Evolutionary conservation across 2,113 vertebrate genomes (phyloP).

Genomic region (Canis aureus): DNA sequence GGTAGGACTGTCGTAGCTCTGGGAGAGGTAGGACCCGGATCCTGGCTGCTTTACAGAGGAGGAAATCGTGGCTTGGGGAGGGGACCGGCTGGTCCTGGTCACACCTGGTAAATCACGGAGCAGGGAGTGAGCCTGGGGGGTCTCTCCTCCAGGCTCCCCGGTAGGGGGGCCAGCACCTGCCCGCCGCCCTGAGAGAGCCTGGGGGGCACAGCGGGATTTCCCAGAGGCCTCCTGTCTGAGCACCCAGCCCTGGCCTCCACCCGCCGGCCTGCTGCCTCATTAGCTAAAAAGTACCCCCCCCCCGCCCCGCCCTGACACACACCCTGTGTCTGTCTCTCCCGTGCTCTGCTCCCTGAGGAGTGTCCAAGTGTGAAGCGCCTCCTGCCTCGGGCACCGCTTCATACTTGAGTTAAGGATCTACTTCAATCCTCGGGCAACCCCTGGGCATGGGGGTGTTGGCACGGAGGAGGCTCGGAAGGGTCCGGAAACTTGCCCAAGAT

Average conservation of each 20-base stretch:
- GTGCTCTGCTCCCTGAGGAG: accelerated
- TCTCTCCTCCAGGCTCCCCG: not conserved
- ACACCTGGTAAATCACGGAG: not conserved
- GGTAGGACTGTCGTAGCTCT: accelerated
- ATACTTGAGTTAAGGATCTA: not conserved
- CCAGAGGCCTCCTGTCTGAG: not conserved
- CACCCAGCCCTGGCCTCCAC: not conserved
- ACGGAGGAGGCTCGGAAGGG: not conserved
- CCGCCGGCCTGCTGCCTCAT: not conserved
- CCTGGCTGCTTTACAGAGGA: not conserved
- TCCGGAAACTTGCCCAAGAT: not conserved
- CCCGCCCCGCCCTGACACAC: not conserved
- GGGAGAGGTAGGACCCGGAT: not conserved
- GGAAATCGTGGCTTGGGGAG: not conserved
- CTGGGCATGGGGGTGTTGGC: not conserved
- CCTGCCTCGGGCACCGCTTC: not conserved
- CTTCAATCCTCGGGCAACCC: not conserved
- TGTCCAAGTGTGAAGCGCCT: not conserved
- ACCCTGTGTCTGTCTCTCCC: not conserved
- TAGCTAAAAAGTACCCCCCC: not conserved
- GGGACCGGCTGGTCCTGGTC: not conserved
- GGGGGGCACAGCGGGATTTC: not conserved
- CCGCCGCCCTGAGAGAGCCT: not conserved
- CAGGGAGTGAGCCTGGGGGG: not conserved
- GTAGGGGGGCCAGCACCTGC: not conserved